These are phyloP conservation scores for Dysmachus trigonus DNA, from an alignment of 2,888 invertebrate genomes.

Conservation along the genomic window DNA sequence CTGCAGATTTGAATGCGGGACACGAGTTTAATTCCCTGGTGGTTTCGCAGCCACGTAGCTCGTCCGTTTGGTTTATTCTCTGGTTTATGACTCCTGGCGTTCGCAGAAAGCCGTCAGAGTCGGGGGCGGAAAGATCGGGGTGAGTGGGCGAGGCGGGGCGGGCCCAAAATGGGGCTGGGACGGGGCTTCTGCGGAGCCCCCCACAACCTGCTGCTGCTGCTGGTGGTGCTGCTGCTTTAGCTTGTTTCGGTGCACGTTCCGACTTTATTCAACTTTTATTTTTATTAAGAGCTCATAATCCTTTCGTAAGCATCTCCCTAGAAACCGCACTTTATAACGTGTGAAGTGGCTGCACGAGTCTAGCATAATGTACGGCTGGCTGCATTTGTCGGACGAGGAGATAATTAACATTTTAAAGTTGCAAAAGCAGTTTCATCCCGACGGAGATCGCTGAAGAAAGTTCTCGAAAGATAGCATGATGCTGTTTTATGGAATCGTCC, in stretches of 20 bases:
- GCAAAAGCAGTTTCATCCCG: neutral
- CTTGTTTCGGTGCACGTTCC: constrained; percentile 3
- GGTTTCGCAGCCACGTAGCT: neutral
- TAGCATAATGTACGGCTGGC: neutral
- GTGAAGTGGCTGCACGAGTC: neutral
- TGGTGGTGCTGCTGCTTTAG: neutral
- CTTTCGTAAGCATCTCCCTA: neutral
- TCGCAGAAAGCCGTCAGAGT: neutral
- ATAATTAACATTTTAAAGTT: neutral
- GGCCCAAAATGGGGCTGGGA: no score
- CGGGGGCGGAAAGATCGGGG: neutral
- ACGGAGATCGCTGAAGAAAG: neutral
- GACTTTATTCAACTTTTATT: constrained; percentile 28
- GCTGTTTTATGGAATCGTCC: neutral
- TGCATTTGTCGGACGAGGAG: neutral
- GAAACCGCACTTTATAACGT: constrained; percentile 5
- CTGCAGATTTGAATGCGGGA: constrained; percentile 18
- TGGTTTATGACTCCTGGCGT: constrained; percentile 16
- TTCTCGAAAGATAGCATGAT: neutral
- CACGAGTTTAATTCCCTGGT: constrained; percentile 35
- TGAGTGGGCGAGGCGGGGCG: neutral
- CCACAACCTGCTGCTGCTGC: neutral
- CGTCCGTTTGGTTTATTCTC: constrained; percentile 31
- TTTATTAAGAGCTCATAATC: constrained; percentile 24
- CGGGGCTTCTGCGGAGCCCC: neutral